Percentiles rank a stretch among this genome's conserved stretches.
Evolutionary conservation across 2,888 invertebrate species (phyloP).

Genomic region (Lepetodrilus schrolli): DNA sequence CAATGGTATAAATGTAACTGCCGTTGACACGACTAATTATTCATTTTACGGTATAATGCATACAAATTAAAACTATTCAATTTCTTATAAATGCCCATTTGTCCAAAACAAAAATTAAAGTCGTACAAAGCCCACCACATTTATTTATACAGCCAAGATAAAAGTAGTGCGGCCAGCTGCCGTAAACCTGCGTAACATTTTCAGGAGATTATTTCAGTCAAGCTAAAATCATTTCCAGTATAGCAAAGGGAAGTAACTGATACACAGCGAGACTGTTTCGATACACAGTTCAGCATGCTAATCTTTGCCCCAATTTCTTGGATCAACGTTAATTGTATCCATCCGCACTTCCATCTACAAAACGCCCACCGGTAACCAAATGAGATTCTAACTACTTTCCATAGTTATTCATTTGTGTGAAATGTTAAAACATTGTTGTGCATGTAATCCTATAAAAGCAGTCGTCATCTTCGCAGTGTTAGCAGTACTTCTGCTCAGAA

Average conservation of each 20-base stretch:
- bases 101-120: conserved; percentile 13
- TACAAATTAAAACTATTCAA: conserved; percentile 3
- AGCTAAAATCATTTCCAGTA: neutral
- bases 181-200: neutral
- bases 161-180: conserved; percentile 23
- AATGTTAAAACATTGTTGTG: neutral
- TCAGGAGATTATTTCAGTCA: no score
- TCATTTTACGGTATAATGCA: conserved; percentile 8
- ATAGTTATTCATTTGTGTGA: neutral
- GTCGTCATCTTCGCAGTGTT: neutral
- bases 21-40: conserved; percentile 19
- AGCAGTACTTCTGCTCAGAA: neutral
- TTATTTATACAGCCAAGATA: conserved; percentile 2
- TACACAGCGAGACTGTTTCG: neutral
- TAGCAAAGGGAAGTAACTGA: neutral
- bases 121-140: conserved; percentile 5
- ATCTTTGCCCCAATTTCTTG: conserved; percentile 31
- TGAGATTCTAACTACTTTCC: neutral
- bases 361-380: conserved; percentile 9
- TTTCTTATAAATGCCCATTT: neutral
- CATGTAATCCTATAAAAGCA: neutral
- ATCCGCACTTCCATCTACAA: conserved; percentile 12
- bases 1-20: no score
- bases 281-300: conserved; percentile 28
- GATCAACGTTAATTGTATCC: conserved; percentile 23